A percentile compares a stretch with the other conserved stretches of the same genome.
phyloP scores from a whole-genome alignment of 2,888 invertebrate genomes.

The Platycheirus rosarum region DNA sequence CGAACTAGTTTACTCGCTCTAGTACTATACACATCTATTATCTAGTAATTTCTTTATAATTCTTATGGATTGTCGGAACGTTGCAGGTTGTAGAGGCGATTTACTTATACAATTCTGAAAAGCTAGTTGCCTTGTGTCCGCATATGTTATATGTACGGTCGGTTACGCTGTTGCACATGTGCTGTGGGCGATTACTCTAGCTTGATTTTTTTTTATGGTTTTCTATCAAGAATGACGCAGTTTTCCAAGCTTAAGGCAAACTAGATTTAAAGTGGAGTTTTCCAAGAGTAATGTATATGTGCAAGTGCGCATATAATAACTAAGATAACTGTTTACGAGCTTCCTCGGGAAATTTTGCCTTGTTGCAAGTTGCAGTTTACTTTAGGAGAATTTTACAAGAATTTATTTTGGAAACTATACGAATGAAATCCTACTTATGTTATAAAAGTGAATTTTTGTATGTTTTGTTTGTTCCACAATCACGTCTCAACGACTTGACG shows the following conservation, averaged over 20 bases:
- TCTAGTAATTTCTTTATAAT: constrained; percentile 64
- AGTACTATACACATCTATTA: too few species aligned
- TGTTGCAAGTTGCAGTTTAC: not conserved
- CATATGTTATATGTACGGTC: not conserved
- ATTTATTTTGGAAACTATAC: too few species aligned
- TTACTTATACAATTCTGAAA: not conserved
- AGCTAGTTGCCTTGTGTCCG: not conserved
- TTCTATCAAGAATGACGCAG: constrained; percentile 31
- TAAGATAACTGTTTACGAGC: constrained; percentile 17
- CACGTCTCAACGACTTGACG: too few species aligned
- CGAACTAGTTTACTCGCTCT: constrained; percentile 67
- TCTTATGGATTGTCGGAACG: constrained; percentile 29
- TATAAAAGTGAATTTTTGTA: too few species aligned
- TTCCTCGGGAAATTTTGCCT: constrained; percentile 18
- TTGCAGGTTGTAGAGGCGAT: not conserved
- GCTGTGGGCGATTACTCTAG: constrained; percentile 57
- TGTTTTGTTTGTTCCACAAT: too few species aligned
- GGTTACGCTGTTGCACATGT: constrained; percentile 63
- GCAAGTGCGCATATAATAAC: constrained; percentile 19
- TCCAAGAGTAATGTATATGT: constrained; percentile 13
- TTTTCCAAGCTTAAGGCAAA: constrained; percentile 18
- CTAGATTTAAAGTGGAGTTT: constrained; percentile 14
- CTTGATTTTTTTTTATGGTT: constrained; percentile 21
- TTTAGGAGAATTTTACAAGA: constrained; percentile 14
- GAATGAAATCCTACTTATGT: too few species aligned